phyloP scores from a whole-genome alignment of 1,140 invertebrate genomes.

The Tetragonula clypearis region DNA sequence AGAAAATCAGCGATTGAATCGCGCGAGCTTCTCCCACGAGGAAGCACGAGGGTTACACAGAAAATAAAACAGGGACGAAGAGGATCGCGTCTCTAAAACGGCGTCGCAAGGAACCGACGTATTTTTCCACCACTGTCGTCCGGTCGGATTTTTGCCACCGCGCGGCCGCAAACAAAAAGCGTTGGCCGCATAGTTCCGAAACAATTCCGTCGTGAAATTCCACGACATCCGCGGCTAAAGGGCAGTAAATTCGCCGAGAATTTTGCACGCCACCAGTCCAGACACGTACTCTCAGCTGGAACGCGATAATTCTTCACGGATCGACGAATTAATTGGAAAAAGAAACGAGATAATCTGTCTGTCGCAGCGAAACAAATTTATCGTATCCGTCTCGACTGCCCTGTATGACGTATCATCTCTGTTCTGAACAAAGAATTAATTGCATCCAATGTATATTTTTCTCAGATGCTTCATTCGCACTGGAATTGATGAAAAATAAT shows the following conservation, averaged over 20 bases:
- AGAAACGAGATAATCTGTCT: background rate
- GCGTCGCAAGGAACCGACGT: slow-evolving; percentile 42
- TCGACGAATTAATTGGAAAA: slow-evolving; percentile 23
- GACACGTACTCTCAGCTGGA: slow-evolving; percentile 28
- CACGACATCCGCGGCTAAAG: slow-evolving; percentile 57
- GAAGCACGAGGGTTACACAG: background rate
- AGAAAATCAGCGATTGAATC: background rate
- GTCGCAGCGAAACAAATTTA: background rate
- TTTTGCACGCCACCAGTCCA: slow-evolving; percentile 34
- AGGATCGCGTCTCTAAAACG: slow-evolving; percentile 32
- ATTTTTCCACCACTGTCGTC: slow-evolving; percentile 57
- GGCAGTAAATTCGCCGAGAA: slow-evolving; percentile 57
- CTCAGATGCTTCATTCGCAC: background rate
- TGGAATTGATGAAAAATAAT: too few species aligned
- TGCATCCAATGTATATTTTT: background rate
- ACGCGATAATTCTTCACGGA: background rate
- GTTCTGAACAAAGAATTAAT: background rate
- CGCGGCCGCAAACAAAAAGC: slow-evolving; percentile 53
- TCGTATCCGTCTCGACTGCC: background rate
- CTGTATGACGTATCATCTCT: background rate
- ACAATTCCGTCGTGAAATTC: slow-evolving; percentile 65
- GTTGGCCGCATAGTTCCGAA: slow-evolving; percentile 63
- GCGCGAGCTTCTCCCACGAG: background rate
- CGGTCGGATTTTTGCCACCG: slow-evolving; percentile 47
- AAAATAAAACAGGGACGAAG: slow-evolving; percentile 32